phyloP scores from a whole-genome alignment of 2,888 invertebrate genomes.

The Buathra laborator region DNA sequence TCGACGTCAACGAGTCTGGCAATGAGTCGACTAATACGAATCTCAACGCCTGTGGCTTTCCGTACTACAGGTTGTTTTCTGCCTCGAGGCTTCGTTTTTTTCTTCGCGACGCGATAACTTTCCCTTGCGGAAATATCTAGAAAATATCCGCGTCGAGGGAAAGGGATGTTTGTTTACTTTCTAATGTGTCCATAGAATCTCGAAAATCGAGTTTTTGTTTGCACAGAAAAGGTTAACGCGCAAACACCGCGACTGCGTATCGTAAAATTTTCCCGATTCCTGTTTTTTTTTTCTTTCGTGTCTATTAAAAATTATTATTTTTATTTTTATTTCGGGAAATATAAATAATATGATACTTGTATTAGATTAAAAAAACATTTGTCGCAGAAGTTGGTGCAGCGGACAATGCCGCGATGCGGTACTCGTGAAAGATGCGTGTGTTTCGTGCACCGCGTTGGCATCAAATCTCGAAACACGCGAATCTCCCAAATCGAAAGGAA shows the following conservation, averaged over 20 bases:
- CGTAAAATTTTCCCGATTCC: too few relatives aligned
- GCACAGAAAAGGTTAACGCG: neutral
- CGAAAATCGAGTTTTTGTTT: neutral
- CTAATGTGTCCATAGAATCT: neutral
- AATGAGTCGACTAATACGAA: conserved; percentile 41
- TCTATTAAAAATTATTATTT: neutral
- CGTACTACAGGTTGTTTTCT: conserved; percentile 75
- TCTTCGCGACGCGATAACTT: conserved; percentile 18
- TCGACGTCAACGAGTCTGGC: conserved; percentile 15
- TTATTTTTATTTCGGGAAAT: neutral
- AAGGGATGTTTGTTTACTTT: conserved; percentile 7
- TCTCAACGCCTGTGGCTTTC: conserved; percentile 69
- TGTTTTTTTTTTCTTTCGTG: too few relatives aligned
- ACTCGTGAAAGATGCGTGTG: conserved; percentile 75
- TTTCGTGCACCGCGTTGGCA: conserved; percentile 72
- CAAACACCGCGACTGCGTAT: too few relatives aligned
- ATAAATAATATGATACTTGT: neutral
- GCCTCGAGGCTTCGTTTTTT: conserved; percentile 10
- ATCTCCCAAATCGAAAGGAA: conserved; percentile 25
- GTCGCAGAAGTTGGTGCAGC: conserved; percentile 67
- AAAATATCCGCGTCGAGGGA: conserved; percentile 25
- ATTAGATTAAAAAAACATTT: conserved; percentile 8
- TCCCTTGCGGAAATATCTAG: conserved; percentile 34
- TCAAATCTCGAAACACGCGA: conserved; percentile 7
- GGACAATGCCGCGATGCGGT: conserved; percentile 71